Percentiles rank a stretch among this genome's conserved stretches.
These are phyloP conservation scores for Bubo blakistoni DNA, from an alignment of 2,113 vertebrate species.

Conservation along the genomic window DNA sequence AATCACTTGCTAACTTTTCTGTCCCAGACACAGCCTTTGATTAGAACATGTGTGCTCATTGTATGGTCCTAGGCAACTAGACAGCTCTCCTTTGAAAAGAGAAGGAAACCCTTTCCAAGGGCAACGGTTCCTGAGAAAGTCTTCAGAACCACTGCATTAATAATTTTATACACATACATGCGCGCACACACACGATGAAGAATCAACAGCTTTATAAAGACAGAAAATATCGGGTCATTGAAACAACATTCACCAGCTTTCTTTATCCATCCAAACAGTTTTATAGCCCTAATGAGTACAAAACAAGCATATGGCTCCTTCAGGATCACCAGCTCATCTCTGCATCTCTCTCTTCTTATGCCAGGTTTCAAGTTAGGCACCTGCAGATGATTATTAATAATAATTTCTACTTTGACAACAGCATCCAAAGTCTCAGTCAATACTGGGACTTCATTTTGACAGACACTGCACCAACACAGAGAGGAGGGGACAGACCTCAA, in stretches of 20 bases:
- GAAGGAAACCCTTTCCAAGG: neutral
- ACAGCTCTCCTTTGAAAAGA: neutral
- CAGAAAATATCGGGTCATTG: neutral
- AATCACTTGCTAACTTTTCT: neutral
- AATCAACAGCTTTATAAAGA: neutral
- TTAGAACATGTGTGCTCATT: neutral
- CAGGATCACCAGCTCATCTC: neutral
- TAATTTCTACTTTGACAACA: neutral
- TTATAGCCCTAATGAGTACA: neutral
- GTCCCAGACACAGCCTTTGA: neutral
- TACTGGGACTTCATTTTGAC: neutral
- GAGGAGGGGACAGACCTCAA: neutral
- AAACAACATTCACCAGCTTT: neutral
- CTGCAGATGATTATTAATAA: neutral
- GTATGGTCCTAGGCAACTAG: neutral
- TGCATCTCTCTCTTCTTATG: neutral
- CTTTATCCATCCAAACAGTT: neutral
- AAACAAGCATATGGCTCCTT: neutral
- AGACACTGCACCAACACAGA: neutral
- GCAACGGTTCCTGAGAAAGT: neutral
- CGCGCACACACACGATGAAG: rapidly evolving
- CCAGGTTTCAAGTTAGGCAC: neutral
- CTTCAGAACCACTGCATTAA: neutral
- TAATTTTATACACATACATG: neutral
- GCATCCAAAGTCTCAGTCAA: neutral